phyloP scores from a whole-genome alignment of 2,797 vertebrate species.

The Enteromius fasciolatus region DNA sequence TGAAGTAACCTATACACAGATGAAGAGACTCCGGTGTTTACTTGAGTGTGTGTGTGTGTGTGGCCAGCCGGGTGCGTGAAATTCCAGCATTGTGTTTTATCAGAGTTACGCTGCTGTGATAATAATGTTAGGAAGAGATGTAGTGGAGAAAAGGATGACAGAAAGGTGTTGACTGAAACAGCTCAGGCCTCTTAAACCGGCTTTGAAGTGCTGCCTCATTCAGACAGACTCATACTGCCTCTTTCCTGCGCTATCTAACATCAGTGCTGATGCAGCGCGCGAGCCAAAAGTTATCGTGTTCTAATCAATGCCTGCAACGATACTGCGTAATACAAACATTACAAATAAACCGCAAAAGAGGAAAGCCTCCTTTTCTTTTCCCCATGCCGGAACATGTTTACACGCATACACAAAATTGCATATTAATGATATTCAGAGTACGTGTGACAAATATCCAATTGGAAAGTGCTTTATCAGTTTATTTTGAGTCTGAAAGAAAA shows the following conservation, averaged over 20 bases:
- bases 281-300: conserved; percentile 63
- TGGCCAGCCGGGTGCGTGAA: background rate
- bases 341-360: conserved; percentile 50
- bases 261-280: conserved; percentile 43
- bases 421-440: background rate
- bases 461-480: background rate
- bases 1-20: conserved; percentile 18
- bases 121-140: conserved; percentile 34
- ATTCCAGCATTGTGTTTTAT: conserved; percentile 42
- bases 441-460: background rate
- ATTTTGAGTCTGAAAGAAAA: background rate
- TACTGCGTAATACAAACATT: conserved; percentile 52
- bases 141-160: conserved; percentile 21
- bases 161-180: conserved; percentile 34
- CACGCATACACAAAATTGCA: background rate
- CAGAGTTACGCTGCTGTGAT: conserved; percentile 34
- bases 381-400: conserved; percentile 62
- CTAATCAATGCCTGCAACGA: conserved; percentile 55
- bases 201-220: conserved; percentile 25
- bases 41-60: background rate
- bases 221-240: background rate
- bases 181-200: background rate
- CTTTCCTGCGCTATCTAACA: conserved; percentile 62
- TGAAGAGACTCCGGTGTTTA: conserved; percentile 26
- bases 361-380: conserved; percentile 34